These are phyloP conservation scores for Cottoperca gobio DNA, from an alignment of 2,797 vertebrate species.

Conservation along the genomic window DNA sequence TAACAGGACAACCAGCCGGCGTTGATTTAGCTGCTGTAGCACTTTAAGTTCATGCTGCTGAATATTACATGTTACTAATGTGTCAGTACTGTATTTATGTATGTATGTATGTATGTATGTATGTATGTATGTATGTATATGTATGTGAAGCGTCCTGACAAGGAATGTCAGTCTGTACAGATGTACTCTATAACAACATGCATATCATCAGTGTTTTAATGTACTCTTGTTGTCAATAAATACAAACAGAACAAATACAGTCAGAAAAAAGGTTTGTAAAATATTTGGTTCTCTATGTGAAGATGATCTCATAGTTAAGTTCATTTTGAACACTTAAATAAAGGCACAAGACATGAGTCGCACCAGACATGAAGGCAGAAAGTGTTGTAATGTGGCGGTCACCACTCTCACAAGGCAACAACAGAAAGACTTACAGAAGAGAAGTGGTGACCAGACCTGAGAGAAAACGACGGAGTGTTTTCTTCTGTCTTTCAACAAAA, in stretches of 20 bases:
- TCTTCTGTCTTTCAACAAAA: background rate
- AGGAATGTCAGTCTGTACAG: slow-evolving; percentile 62
- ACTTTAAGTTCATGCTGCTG: slow-evolving; percentile 72
- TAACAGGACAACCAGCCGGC: slow-evolving; percentile 1
- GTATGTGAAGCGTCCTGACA: slow-evolving; percentile 54
- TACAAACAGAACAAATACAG: slow-evolving; percentile 61
- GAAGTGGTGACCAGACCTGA: slow-evolving; percentile 35
- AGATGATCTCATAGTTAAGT: background rate
- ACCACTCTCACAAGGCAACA: background rate
- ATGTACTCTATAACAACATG: slow-evolving; percentile 55
- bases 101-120: background rate
- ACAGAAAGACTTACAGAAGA: background rate
- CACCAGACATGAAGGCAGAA: slow-evolving; percentile 15
- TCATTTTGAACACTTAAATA: too few species aligned
- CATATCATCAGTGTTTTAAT: slow-evolving; percentile 76
- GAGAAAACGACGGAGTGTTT: background rate
- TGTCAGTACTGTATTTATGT: slow-evolving; percentile 53
- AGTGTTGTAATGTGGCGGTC: slow-evolving; percentile 3
- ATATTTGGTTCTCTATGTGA: slow-evolving; percentile 6
- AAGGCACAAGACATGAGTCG: slow-evolving; percentile 11
- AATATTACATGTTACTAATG: slow-evolving; percentile 60
- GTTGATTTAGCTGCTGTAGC: slow-evolving; percentile 59
- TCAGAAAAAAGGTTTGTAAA: slow-evolving; percentile 27
- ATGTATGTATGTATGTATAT: too few species aligned
- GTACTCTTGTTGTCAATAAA: slow-evolving; percentile 73